A percentile compares a stretch with the other conserved stretches of the same genome.
These are phyloP conservation scores for Melopsittacus undulatus DNA, from an alignment of 2,797 vertebrate species.

Conservation along the genomic window DNA sequence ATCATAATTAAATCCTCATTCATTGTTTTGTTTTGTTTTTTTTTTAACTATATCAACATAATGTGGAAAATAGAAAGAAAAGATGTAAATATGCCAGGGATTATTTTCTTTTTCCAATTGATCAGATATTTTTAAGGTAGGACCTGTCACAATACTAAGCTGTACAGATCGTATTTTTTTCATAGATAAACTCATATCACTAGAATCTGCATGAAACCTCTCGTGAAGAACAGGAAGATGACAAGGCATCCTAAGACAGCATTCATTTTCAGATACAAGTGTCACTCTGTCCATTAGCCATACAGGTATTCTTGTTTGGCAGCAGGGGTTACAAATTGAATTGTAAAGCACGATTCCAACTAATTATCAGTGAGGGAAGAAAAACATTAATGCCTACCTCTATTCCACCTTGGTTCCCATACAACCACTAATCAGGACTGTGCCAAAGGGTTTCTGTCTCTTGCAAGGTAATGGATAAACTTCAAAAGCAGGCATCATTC, in stretches of 20 bases:
- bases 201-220: neutral
- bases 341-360: neutral
- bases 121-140: neutral
- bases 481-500: neutral
- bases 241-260: neutral
- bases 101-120: neutral
- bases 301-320: neutral
- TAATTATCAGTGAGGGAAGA: neutral
- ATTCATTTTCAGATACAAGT: neutral
- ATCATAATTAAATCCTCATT: neutral
- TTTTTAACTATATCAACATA: neutral
- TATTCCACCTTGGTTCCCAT: neutral
- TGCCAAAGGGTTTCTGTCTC: neutral
- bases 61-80: neutral
- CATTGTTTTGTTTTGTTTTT: neutral
- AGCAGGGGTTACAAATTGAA: neutral
- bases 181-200: neutral
- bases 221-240: neutral
- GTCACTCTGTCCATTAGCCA: neutral
- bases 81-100: rapidly evolving
- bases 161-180: neutral
- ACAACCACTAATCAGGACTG: neutral
- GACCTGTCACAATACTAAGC: neutral
- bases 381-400: neutral
- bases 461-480: neutral